Evolutionary conservation across 30 jellyfish, hydroid and myxozoan genomes (phyloP), one percentile per base, ranked within the genome.

Genomic region (Rhopilema esculentum): DNA sequence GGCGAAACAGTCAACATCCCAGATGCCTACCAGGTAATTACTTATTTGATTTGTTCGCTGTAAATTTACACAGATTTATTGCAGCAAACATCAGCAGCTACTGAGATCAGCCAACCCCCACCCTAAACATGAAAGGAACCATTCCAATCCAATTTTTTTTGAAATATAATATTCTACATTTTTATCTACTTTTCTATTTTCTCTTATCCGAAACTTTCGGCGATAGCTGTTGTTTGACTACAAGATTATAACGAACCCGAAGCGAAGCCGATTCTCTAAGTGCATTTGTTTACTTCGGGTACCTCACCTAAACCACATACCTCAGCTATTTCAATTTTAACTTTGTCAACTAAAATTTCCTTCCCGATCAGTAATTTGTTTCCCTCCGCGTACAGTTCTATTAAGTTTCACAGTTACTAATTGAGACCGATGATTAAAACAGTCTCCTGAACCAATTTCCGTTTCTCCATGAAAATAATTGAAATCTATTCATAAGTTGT

Each of bases 1-100:
- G 99, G 99, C 24, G 98, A 89, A 64, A 80, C 92, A 23, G 95
- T 95, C 69, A 95, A 95, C 63, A 90, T 95, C 73, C 93, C 97
- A 16, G 99, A 95, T 86, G 99, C 97, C 53, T 95, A 95, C 75
- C 85, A 89, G 92, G 99, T 95, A 69, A 88, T 73, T 50, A 40
- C 57, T 40, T 40, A 6, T 40, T 40, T 40, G 57, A 40, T 40
- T 40, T 2, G 57, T 40, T 40, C 57, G 6, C 57, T 40, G n/a
- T n/a, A n/a, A 40, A 12, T 40, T 40, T 40, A 40, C 57, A 40
- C 57, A 40, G 57, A 40, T 40, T 40, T 40, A 12, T 40, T 40
- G 57, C 57, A 40, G 9, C 12, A 40, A 40, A 40, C 57, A 40
- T 40, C 12, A 40, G 57, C 6, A 40, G 6, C 57, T 40, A 12